Base-by-base conservation (phyloP, 2,113 vertebrate species). In the Synchiropus splendidus region DNA sequence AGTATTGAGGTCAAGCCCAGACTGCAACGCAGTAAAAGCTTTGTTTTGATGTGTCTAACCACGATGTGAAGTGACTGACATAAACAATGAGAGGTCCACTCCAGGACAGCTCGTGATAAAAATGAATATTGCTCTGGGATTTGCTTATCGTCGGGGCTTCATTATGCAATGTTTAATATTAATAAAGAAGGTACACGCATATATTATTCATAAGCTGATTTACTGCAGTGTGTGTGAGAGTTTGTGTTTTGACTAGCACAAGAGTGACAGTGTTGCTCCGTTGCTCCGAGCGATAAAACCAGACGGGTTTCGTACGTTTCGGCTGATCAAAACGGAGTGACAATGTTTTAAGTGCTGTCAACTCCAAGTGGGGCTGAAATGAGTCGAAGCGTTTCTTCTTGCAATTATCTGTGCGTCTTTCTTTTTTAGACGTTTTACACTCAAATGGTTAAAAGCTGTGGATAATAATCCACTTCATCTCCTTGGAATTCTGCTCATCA, bases 201-300 rank as follows among this genome's bases (percentile, higher is more conserved):
- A 67, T 84, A 87, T 91, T 83, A 89, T 89, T 87, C 70, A 88
- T 87, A 68, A 70, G 65, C 68, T 78, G 61, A 74, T 67, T 74
- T 84, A 80, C 77, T 76, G 54, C 58, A 53, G 50, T 48, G 12
- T 17, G 36, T 56, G 52, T 58, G 51, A 38, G 39, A 59, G 49
- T 52, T 49, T 51, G 52, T 38, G 54, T 54, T 44, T 54, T 50
- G 48, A 48, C 42, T 27, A 27, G 21, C 21, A 27, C 21, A 59
- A 74, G 74, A 78, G 68, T 74, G 78, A 77, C 63, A 80, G 71
- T 79, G 75, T 75, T 75, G 72, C 73, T 78, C 62, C 65, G 48
- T 71, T 57, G 77, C 75, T 77, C 68, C 45, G n/a, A 72, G 80
- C 78, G 51, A 77, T 74, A 71, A 69, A 75, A 76, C 61, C 5